Evolutionary conservation across 1,140 invertebrate genomes (phyloP), one percentile per base, ranked within the genome.

Genomic region (Idris sp.): DNA sequence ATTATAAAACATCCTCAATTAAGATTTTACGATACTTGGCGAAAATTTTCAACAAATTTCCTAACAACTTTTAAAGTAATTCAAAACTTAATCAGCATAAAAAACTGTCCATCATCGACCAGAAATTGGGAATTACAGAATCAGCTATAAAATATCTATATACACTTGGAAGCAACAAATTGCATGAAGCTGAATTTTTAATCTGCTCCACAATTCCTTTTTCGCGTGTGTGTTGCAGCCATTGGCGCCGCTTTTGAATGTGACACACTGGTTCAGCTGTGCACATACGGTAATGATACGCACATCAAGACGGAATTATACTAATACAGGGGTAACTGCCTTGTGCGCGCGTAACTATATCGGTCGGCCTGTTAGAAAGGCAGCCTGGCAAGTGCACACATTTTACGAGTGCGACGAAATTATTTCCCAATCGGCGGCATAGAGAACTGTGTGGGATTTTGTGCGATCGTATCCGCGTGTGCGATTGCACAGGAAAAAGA

Each of bases 391-490:
- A 56, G 62, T 43, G 56, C 58, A 58, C 64, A 62, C 68, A 74
- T 72, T 78, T 77, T 74, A 76, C 67, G 73, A n/a, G n/a, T 75
- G 67, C 77, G 58, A 77, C 64, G 26, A 64, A 64, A 71, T 71
- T 53, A 76, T 80, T 81, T 82, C 77, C 71, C 77, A 79, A 80
- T 80, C 73, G 64, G 38, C 68, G 74, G 79, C n/a, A n/a, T n/a
- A n/a, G 77, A 75, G 62, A 49, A 75, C 61, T 67, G 72, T 74
- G 58, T 69, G 72, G 67, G 72, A 77, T 79, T 78, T 80, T 79
- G 68, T 74, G 68, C 67, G 76, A 78, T 74, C 76, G 74, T 76
- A 76, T 76, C 74, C 74, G 74, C 67, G 61, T 72, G 41, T 61
- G 41, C 67, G 74, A 76, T 76, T 54, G 56, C 67, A 67, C 54